Conservation (phyloP, 1,140 invertebrate species). For the Polyergus mexicanus region DNA sequence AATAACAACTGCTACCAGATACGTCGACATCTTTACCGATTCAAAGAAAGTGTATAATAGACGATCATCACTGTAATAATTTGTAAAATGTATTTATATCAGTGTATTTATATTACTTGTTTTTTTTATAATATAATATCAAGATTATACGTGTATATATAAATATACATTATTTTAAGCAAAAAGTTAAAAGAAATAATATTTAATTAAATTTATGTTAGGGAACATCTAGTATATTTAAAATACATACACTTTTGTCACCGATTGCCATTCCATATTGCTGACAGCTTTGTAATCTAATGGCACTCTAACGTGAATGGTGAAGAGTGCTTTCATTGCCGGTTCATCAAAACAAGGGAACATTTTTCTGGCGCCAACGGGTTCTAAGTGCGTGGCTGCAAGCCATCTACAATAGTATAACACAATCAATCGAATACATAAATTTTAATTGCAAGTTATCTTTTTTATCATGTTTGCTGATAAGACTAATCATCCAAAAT, state of each 20-base stretch:
- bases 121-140: neutral
- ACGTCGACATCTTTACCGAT: conserved; percentile 92
- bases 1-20: conserved; percentile 91
- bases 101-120: too few species aligned
- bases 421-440: neutral
- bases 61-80: conserved; percentile 75
- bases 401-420: conserved; percentile 78
- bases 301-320: conserved; percentile 83
- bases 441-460: neutral
- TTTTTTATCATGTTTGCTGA: neutral
- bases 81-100: neutral
- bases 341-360: conserved; percentile 92
- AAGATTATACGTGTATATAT: too few species aligned
- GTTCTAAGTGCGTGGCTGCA: conserved; percentile 88
- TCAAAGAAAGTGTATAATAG: conserved; percentile 87
- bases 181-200: neutral
- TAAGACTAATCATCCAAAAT: neutral
- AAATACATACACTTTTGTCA: conserved; percentile 1
- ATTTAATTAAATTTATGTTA: neutral
- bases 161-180: neutral
- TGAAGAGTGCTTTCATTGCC: conserved; percentile 89
- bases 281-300: conserved; percentile 81
- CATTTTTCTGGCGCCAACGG: conserved; percentile 88
- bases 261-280: conserved; percentile 79
- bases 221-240: neutral